Percentiles rank a stretch among this genome's conserved stretches.
These are phyloP conservation scores for Drosophila carrolli DNA, from an alignment of 1,140 invertebrate genomes.

Conservation along the genomic window DNA sequence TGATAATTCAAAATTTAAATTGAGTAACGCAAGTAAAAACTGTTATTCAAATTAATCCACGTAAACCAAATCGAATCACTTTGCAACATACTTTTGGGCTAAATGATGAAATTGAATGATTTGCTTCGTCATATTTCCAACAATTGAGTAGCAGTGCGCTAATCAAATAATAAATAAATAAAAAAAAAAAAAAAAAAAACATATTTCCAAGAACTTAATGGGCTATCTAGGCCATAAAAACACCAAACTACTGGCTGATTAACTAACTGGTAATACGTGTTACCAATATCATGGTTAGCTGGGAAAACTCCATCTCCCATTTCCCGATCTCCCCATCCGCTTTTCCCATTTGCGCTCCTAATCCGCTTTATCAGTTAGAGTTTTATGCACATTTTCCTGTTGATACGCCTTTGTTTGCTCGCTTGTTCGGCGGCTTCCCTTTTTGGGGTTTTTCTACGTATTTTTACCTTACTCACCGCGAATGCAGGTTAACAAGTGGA, in stretches of 20 bases:
- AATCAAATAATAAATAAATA: too few species aligned
- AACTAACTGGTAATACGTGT: constrained; percentile 30
- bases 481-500: constrained; percentile 36
- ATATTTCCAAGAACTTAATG: constrained; percentile 44
- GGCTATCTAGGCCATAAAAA: constrained; percentile 50
- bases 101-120: constrained; percentile 30
- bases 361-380: constrained; percentile 65
- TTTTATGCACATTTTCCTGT: constrained; percentile 79
- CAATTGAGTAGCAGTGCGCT: too few species aligned
- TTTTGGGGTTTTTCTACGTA: constrained; percentile 27
- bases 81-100: constrained; percentile 35
- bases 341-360: constrained; percentile 40
- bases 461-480: constrained; percentile 51
- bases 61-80: not conserved
- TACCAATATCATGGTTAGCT: constrained; percentile 45
- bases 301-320: constrained; percentile 32
- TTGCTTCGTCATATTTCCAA: constrained; percentile 35
- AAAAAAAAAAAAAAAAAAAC: too few species aligned
- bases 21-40: too few species aligned
- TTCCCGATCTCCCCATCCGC: not conserved
- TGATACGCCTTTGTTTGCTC: constrained; percentile 54
- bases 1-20: too few species aligned
- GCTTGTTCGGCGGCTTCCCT: constrained; percentile 11
- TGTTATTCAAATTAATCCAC: too few species aligned
- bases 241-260: constrained; percentile 66